Base-by-base conservation (phyloP, 92 coral and sea anemone genomes). In the Epizoanthus scotinus region DNA sequence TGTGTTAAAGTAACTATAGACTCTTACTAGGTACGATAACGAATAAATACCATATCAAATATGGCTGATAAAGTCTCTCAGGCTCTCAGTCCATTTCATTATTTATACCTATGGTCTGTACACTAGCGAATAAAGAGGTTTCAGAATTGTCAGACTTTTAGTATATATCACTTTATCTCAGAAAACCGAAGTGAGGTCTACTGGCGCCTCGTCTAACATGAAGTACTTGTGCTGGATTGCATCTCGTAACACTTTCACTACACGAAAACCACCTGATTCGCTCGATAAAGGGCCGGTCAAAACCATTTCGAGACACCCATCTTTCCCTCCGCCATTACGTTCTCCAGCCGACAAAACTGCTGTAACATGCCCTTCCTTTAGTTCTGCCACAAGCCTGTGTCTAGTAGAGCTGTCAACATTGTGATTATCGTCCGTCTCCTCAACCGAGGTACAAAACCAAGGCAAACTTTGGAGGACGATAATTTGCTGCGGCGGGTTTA, bases 401-500 rank as follows among this genome's bases (percentile, higher is more conserved):
- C 94, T 87, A 13, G 90, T 66, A 29, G 72, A 40, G 26, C 72
- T 61, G 70, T 83, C 82, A 25, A 90, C 77, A 74, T 93, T 90
- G 24, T 74, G 78, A 28, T 63, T 70, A 44, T 83, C 77, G 65
- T 78, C 89, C 0, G 87, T 75, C 70, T 93, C 97, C 53, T 86
- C 87, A 10, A 82, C 63, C 58, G 84, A 82, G 67, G 66, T 81
- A 29, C 86, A 82, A 66, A 90, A 92, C 94, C 97, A 92, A 13
- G 97, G 84, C 1, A 65, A 82, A 14, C 81, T 75, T 75, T 93
- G 97, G 8, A 93, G 34, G 15, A 93, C 73, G 26, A 93, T 83
- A 52, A 93, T 77, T 70, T 87, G 90, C 52, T 87, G 86, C 3
- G 97, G 97, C 15, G 97, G 97, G 38, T 93, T 93, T 7, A 93